Evolutionary conservation across 2,797 vertebrate species (phyloP).

Genomic region (Semotilus atromaculatus): DNA sequence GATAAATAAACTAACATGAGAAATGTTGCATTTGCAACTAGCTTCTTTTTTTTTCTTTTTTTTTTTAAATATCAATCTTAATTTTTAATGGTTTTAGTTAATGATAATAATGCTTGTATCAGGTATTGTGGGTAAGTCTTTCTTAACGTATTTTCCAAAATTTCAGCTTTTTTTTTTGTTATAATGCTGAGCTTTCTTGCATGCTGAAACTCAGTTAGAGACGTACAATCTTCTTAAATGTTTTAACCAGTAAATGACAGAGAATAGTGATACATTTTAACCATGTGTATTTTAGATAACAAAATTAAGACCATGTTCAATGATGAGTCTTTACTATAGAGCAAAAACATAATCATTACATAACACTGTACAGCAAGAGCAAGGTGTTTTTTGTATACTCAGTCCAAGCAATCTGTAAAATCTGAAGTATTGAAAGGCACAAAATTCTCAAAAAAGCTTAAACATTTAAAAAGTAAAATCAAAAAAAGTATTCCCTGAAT

Average conservation of each 20-base stretch:
- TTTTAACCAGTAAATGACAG: not conserved
- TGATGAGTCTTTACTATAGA: conserved; percentile 61
- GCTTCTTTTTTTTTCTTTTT: too few species aligned
- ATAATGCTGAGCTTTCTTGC: not conserved
- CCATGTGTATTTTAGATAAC: conserved; percentile 36
- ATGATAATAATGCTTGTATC: not conserved
- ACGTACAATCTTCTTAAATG: not conserved
- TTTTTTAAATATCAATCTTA: too few species aligned
- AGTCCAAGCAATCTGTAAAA: conserved; percentile 63
- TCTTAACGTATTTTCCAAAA: not conserved
- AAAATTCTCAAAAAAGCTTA: conserved; percentile 62
- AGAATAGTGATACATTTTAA: not conserved
- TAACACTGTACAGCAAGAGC: conserved; percentile 65
- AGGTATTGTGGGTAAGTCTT: not conserved
- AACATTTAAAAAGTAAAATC: conserved; percentile 48
- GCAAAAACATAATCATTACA: conserved; percentile 55
- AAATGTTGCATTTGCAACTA: too few species aligned
- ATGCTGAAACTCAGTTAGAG: not conserved
- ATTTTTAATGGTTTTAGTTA: not conserved
- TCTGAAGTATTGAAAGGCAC: conserved; percentile 74
- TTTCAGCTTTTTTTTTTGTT: not conserved
- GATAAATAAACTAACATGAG: too few species aligned
- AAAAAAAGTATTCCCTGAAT: conserved; percentile 66
- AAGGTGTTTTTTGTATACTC: conserved; percentile 54
- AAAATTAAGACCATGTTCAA: conserved; percentile 50